These are phyloP conservation scores for Microcebus griseorufus DNA, from an alignment of 2,113 vertebrate genomes.

Conservation along the genomic window DNA sequence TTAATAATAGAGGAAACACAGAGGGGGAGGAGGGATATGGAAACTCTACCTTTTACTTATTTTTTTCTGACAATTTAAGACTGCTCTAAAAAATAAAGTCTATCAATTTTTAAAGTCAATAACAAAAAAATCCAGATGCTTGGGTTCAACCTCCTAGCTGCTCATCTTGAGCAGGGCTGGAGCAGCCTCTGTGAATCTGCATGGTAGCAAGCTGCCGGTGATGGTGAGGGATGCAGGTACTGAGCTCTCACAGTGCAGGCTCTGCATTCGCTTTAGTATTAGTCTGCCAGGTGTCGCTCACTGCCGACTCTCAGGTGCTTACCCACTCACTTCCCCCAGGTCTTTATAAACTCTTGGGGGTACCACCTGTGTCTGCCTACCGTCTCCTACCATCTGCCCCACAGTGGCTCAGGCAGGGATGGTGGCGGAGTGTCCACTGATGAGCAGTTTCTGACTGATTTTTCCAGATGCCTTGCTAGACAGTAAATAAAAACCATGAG, in stretches of 20 bases:
- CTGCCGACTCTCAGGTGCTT: neutral
- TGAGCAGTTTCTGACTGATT: neutral
- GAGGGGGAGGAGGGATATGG: accelerated
- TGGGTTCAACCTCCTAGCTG: neutral
- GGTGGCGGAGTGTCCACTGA: neutral
- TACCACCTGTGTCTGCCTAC: neutral
- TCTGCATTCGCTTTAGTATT: neutral
- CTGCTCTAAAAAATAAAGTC: neutral
- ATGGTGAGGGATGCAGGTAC: accelerated
- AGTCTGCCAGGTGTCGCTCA: neutral
- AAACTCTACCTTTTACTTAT: neutral
- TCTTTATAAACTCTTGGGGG: neutral
- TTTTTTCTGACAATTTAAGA: neutral
- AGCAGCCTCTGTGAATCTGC: no score
- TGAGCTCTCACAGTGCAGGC: accelerated
- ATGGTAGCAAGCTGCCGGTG: neutral
- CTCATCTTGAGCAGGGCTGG: no score
- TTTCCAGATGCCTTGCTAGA: neutral
- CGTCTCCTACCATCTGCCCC: neutral
- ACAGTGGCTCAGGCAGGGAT: neutral
- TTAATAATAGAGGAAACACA: neutral
- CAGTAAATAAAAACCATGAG: neutral
- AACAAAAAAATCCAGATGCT: neutral
- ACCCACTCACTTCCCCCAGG: neutral
- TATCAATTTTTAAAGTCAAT: neutral